Conservation (phyloP, 2,888 invertebrate genomes). For the Pristionchus entomophagus region DNA sequence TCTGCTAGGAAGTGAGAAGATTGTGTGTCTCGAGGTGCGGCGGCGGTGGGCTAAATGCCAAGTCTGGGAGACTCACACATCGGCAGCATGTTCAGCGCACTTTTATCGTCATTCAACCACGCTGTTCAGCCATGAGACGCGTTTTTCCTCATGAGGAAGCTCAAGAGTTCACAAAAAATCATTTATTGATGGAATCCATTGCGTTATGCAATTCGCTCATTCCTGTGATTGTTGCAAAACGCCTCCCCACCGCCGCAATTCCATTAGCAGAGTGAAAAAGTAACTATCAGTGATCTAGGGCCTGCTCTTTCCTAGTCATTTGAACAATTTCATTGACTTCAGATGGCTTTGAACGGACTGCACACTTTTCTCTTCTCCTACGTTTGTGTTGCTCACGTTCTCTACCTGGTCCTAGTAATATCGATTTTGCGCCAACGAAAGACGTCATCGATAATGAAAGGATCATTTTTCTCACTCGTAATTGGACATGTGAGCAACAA, state of each 20-base stretch:
- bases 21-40: background rate
- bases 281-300: background rate
- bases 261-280: background rate
- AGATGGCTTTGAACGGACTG: constrained; percentile 38
- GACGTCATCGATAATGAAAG: constrained; percentile 29
- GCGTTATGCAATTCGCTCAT: background rate
- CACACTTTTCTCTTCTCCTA: constrained; percentile 38
- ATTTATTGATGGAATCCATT: background rate
- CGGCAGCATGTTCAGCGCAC: background rate
- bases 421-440: constrained; percentile 5
- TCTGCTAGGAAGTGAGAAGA: background rate
- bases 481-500: constrained; percentile 42
- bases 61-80: background rate
- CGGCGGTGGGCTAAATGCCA: background rate
- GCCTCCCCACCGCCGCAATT: background rate
- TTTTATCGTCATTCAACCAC: constrained; percentile 21
- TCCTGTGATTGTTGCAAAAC: background rate
- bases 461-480: constrained; percentile 49
- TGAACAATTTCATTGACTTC: background rate
- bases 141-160: background rate
- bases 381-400: constrained; percentile 5
- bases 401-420: constrained; percentile 8
- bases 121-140: background rate
- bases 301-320: background rate
- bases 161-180: background rate